Base-by-base conservation (phyloP, 2,888 invertebrate genomes). In the Doris montereyensis region DNA sequence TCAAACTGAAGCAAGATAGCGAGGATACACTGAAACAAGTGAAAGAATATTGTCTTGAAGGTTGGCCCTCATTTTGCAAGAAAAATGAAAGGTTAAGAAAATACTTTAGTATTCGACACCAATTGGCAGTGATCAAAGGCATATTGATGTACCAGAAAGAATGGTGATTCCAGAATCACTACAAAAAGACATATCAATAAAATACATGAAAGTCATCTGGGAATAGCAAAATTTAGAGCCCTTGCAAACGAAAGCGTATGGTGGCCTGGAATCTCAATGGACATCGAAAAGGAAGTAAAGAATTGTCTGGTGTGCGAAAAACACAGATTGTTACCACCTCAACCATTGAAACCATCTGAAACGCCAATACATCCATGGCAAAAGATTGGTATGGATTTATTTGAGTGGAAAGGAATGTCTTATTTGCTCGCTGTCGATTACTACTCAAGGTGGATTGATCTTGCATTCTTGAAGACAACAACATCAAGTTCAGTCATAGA, bases 331-430 rank as follows among this genome's bases (percentile, higher is more conserved):
- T 81, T 81, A 41, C 76, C 77, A 57, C 79, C 77, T 21, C 84
- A 85, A 77, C 84, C 83, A 65, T 52, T 84, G 28, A 77, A 80
- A 30, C 74, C 82, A 28, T 57, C 81, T 8, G 71, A 77, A 21
- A 82, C 85, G 30, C 86, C 84, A 24, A 35, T 77, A 28, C 80
- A 78, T 57, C 85, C 84, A n/a, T n/a, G n/a, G n/a, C n/a, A n/a
- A n/a, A n/a, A n/a, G n/a, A n/a, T n/a, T n/a, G n/a, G n/a, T n/a
- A n/a, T n/a, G n/a, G n/a, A n/a, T n/a, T n/a, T n/a, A n/a, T n/a
- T n/a, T n/a, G n/a, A n/a, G n/a, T n/a, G n/a, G n/a, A n/a, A n/a
- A n/a, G n/a, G n/a, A n/a, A n/a, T n/a, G n/a, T n/a, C n/a, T n/a
- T n/a, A n/a, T n/a, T n/a, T n/a, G n/a, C n/a, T n/a, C n/a, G n/a